These are phyloP conservation scores for Coreoperca whiteheadi DNA, from an alignment of 2,113 vertebrate genomes.

Conservation along the genomic window DNA sequence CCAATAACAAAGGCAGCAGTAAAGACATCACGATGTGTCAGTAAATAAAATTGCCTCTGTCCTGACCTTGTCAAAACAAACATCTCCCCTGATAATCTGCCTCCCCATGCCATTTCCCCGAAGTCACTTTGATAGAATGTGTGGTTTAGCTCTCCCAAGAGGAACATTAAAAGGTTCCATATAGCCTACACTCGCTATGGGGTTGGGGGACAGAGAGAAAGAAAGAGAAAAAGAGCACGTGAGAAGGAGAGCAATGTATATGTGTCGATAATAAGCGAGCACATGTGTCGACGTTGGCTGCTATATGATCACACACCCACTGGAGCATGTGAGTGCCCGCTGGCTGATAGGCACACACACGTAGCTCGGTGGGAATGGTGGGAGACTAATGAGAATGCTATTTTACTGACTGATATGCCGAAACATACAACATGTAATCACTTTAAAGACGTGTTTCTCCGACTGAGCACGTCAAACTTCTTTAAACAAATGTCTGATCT, in stretches of 20 bases:
- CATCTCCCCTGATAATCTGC: constrained; percentile 62
- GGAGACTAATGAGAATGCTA: constrained; percentile 70
- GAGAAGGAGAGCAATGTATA: constrained; percentile 19
- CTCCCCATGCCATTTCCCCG: constrained; percentile 53
- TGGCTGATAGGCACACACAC: constrained; percentile 71
- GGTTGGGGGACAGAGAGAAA: not conserved
- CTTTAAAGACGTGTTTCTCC: constrained; percentile 72
- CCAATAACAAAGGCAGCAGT: constrained; percentile 34
- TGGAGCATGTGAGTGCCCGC: constrained; percentile 63
- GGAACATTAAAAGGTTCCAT: constrained; percentile 65
- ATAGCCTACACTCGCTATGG: constrained; percentile 29
- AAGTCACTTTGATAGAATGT: constrained; percentile 77
- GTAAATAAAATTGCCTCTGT: constrained; percentile 73
- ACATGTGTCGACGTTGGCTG: constrained; percentile 62
- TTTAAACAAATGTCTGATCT: constrained; percentile 76
- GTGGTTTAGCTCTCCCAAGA: constrained; percentile 75
- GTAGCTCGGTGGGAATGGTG: constrained; percentile 62
- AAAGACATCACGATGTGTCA: constrained; percentile 45
- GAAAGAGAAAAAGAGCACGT: constrained; percentile 13
- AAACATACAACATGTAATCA: constrained; percentile 77
- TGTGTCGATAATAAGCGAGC: constrained; percentile 57
- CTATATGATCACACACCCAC: constrained; percentile 73
- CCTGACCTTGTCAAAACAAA: constrained; percentile 80
- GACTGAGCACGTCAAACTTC: constrained; percentile 65
- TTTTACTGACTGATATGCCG: constrained; percentile 70